Conservation (phyloP, 2,888 invertebrate genomes). For the Xestia sexstrigata region DNA sequence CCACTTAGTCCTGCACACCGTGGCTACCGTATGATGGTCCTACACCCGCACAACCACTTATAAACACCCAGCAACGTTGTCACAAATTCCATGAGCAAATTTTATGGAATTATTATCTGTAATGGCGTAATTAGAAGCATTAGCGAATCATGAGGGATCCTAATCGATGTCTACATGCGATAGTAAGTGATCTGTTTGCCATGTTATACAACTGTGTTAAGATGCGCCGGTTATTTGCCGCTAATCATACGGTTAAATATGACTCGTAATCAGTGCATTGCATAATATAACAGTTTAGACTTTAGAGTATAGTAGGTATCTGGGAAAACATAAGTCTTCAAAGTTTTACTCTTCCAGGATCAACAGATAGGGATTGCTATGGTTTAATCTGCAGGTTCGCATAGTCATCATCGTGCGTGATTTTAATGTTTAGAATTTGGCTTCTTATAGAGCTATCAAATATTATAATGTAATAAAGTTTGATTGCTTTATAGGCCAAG, state of each 20-base stretch:
- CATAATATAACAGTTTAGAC: background rate
- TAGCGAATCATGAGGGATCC: constrained; percentile 85
- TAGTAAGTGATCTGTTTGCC: constrained; percentile 56
- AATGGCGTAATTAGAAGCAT: constrained; percentile 82
- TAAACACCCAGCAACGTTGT: constrained; percentile 76
- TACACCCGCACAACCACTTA: constrained; percentile 79
- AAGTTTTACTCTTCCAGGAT: background rate
- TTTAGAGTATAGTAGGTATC: background rate
- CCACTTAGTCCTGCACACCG: constrained; percentile 83
- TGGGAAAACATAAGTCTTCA: background rate
- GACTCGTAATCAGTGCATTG: background rate
- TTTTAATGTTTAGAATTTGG: background rate
- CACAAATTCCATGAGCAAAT: constrained; percentile 84
- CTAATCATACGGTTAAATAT: constrained; percentile 12
- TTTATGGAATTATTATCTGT: constrained; percentile 81
- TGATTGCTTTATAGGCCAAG: background rate
- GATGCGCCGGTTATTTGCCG: constrained; percentile 13
- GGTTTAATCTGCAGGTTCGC: background rate
- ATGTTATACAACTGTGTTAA: constrained; percentile 21
- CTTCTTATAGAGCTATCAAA: background rate
- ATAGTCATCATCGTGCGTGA: background rate
- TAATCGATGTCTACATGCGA: constrained; percentile 75
- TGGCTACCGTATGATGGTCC: constrained; percentile 77
- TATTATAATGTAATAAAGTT: background rate
- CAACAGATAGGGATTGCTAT: background rate